Percentiles rank a stretch among this genome's conserved stretches.
phyloP scores from a whole-genome alignment of 2,113 vertebrate species.

The Hyperoodon ampullatus region DNA sequence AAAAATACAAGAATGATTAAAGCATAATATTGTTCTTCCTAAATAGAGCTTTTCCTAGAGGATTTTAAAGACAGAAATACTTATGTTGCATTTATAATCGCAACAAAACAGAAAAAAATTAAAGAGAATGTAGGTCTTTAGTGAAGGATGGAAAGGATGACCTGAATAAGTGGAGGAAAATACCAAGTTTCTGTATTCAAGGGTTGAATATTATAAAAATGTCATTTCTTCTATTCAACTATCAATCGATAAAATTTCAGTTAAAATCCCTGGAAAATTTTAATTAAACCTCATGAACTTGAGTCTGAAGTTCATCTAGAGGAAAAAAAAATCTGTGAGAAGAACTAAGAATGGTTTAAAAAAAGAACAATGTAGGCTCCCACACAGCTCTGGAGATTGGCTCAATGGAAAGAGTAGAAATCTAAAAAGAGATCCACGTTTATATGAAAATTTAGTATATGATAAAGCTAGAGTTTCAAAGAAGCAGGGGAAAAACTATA shows the following conservation, averaged over 20 bases:
- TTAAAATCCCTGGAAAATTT: conserved; percentile 1
- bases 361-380: background rate
- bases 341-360: background rate
- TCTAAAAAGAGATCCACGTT: background rate
- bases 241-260: background rate
- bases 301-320: conserved; percentile 2
- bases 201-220: background rate
- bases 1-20: conserved; percentile 6
- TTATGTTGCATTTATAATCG: background rate
- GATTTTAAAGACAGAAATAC: background rate
- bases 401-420: background rate
- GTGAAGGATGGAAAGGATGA: background rate
- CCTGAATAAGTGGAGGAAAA: background rate
- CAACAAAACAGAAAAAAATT: background rate
- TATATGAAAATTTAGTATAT: background rate
- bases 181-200: background rate
- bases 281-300: conserved; percentile 2
- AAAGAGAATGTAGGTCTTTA: background rate
- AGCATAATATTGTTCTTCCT: background rate
- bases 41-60: background rate
- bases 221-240: background rate
- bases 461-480: background rate
- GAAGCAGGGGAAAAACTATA: background rate
- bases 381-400: background rate
- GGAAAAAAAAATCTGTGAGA: background rate